phyloP scores from a whole-genome alignment of 2,113 vertebrate genomes.

The Percopsis transmontana region DNA sequence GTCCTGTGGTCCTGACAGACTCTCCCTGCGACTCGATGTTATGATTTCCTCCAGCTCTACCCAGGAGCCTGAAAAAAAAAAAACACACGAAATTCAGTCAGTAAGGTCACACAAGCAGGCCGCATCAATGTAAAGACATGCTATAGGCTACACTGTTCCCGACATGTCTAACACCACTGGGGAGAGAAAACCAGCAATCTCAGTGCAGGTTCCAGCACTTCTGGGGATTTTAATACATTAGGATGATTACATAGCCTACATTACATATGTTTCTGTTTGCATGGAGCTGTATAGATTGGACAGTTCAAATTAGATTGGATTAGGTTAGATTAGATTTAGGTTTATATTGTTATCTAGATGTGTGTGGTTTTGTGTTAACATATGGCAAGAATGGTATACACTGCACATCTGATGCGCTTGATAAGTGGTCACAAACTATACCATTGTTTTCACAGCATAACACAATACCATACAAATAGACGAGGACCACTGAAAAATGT shows the following conservation, averaged over 20 bases:
- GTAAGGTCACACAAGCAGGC: slow-evolving; percentile 4
- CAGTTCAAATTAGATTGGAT: not conserved
- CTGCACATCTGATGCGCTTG: slow-evolving; percentile 14
- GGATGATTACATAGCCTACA: too few species aligned
- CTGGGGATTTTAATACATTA: too few species aligned
- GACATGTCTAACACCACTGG: too few species aligned
- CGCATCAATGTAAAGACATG: not conserved
- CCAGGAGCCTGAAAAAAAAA: slow-evolving; percentile 70
- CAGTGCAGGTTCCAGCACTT: too few species aligned
- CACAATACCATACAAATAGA: too few species aligned
- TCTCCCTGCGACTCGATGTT: slow-evolving; percentile 63
- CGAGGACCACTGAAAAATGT: too few species aligned
- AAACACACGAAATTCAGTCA: not conserved
- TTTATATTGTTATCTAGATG: not conserved
- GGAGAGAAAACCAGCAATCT: too few species aligned
- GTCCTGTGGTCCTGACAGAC: slow-evolving; percentile 63
- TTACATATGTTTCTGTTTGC: too few species aligned
- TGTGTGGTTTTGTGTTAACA: slow-evolving; percentile 14
- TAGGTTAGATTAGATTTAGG: not conserved
- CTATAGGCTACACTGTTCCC: not conserved
- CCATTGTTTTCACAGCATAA: too few species aligned
- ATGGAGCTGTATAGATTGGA: too few species aligned
- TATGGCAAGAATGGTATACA: slow-evolving; percentile 15
- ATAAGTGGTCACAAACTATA: not conserved
- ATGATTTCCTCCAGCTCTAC: slow-evolving; percentile 77